phyloP scores from a whole-genome alignment of 1,140 invertebrate species.

The Belonocnema kinseyi region DNA sequence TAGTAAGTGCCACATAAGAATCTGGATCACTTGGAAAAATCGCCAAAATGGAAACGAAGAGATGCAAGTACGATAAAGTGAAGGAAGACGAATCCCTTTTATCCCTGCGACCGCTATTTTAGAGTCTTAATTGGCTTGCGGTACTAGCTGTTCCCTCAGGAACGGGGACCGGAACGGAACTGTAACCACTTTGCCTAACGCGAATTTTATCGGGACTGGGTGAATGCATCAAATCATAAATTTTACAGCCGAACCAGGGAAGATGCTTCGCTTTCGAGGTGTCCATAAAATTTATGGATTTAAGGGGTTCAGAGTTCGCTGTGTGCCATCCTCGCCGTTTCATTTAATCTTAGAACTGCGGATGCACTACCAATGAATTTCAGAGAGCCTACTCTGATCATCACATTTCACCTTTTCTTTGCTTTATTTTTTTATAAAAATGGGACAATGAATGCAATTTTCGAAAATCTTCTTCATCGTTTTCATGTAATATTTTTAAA shows the following conservation, averaged over 20 bases:
- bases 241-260: conserved; percentile 57
- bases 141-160: conserved; percentile 51
- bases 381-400: background rate
- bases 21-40: conserved; percentile 2
- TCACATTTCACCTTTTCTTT: background rate
- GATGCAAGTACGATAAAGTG: conserved; percentile 13
- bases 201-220: conserved; percentile 64
- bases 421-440: background rate
- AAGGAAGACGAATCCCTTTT: conserved; percentile 65
- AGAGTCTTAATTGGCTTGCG: conserved; percentile 62
- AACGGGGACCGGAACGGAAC: conserved; percentile 54
- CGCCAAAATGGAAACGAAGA: background rate
- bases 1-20: background rate
- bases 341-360: background rate
- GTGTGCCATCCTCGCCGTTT: conserved; percentile 34
- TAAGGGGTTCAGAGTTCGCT: conserved; percentile 49
- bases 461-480: background rate
- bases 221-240: conserved; percentile 63
- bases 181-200: conserved; percentile 65
- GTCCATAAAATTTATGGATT: conserved; percentile 64
- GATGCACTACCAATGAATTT: background rate
- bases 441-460: background rate
- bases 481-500: background rate
- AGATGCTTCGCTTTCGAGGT: conserved; percentile 51
- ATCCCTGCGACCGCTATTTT: conserved; percentile 47